Base-by-base conservation (phyloP, 2,797 vertebrate species). In the Adrianichthys oophorus region DNA sequence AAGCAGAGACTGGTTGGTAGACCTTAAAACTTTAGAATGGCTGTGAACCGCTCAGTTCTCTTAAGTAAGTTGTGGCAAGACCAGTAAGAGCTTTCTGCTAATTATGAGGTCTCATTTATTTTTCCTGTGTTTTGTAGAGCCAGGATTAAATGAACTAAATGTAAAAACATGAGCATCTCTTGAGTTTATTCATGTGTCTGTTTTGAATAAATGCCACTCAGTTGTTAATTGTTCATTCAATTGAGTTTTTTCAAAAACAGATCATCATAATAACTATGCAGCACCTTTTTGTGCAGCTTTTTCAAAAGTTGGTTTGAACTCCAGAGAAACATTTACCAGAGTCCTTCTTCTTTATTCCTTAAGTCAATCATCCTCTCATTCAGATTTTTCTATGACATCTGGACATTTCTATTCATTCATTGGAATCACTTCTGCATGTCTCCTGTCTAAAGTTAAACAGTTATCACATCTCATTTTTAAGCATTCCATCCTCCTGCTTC, bases 381-480 rank as follows among this genome's bases (percentile, higher is more conserved):
- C 45, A 46, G 12, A 46, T 46, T 4, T 18, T 45, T 47, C 10
- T 14, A 26, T 26, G 6, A 4, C 24, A 7, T 29, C 5, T 29
- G 26, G 26, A 29, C 26, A 29, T 29, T 29, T 29, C 26, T 7
- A 29, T 18, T 2, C 4, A 23, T 47, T 23, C 19, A 13, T 19
- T 19, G 14, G 44, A 46, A 19, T 19, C 18, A 4, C 56, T 32
- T 29, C 61, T 54, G 58, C 56, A 68, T 63, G 68, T 65, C 60
- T 68, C 56, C 60, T 15, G 48, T 65, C 67, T 52, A 44, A 44
- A 47, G 52, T 71, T 21, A 14, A 44, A 53, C 29, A 16, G 24
- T 3, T 12, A 71, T 72, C 48, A 15, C 41, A 53, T 54, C 55
- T 68, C 68, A 68, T 74, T 48, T 66, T 74, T 53, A 65, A 75